Percentiles rank a stretch among this genome's conserved stretches.
These are phyloP conservation scores for rat (Rattus norvegicus) DNA, from an alignment of 2,113 vertebrate genomes.

Conservation along the genomic window GRCr8 NC_086036.1:46395001-46395500, in stretches of 20 bases:
- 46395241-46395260: neutral
- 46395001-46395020: neutral
- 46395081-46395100: neutral
- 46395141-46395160: neutral
- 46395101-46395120: neutral
- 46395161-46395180: neutral
- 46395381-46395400: neutral
- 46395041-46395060: neutral
- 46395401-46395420: neutral
- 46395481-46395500: neutral
- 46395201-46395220: neutral
- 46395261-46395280: neutral
- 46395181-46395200: neutral
- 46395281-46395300: neutral
- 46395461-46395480: neutral
- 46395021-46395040: neutral
- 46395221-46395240: neutral
- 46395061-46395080: neutral
- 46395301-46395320: neutral
- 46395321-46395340: neutral
- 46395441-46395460: neutral
- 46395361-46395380: neutral
- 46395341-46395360: neutral
- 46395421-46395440: neutral
- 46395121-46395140: neutral